Base-by-base conservation (phyloP, 23 tunicate species). In the Trididemnum miniatum region DNA sequence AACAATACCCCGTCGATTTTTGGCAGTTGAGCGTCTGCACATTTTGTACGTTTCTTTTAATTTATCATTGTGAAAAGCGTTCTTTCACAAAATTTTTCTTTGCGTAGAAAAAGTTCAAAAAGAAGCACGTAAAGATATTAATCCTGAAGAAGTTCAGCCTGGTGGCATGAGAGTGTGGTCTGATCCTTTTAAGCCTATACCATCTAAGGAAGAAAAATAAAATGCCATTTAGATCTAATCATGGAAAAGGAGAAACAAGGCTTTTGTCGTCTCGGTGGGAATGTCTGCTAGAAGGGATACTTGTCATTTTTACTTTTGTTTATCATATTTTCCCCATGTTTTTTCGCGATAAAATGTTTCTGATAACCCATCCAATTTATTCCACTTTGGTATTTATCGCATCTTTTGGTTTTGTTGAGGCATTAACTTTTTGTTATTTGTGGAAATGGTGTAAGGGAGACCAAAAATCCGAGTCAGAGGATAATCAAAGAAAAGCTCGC, bases 151-250 rank as follows among this genome's bases (percentile, higher is more conserved):
- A 51, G 51, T 93, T 71, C 98, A 93, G 59, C 98, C 98, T 38
- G 98, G 86, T 80, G 98, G 84, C 1, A 88, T 93, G 98, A 73
- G 92, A 83, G 92, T 93, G 80, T 93, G 98, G 98, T 93, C 98
- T 0, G 83, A 93, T 72, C 98, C 98, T 1, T 93, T 87, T 44
- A 32, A 71, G 40, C 88, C 91, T 3, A 82, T 77, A 72, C 88
- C 97, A 1, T 40, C 83, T 28, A 54, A 78, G 34, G 72, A 5
- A 77, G 78, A 20, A 1, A 31, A 71, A 20, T 7, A 80, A 63
- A 15, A 77, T 77, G 82, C 39, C 35, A 5, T 37, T 38, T 37
- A 18, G 20, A n/a, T 25, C 67, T 25, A 77, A 35, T 1, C 38
- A 77, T 4, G 35, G 28, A 22, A 35, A 77, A 9, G 2, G 20